Percentiles rank a stretch among this genome's conserved stretches.
These are phyloP conservation scores for Dynastes maya DNA, from an alignment of 2,888 invertebrate species.

Conservation along the genomic window DNA sequence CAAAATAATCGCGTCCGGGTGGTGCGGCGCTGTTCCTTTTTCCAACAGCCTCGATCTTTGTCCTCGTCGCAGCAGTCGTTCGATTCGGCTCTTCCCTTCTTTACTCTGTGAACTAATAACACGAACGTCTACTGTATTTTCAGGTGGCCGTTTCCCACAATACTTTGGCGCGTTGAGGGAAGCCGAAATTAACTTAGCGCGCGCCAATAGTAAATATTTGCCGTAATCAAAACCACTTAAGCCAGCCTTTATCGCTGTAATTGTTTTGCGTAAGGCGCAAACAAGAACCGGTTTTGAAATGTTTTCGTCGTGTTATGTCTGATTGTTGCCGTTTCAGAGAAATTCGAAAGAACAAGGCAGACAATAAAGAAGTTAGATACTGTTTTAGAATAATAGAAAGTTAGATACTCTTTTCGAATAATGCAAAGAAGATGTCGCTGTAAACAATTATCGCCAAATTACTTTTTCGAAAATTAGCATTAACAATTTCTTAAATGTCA, in stretches of 20 bases:
- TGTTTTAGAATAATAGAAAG: too few relatives aligned
- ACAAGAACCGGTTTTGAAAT: background rate
- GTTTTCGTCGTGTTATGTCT: background rate
- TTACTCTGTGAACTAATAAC: background rate
- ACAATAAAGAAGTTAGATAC: too few relatives aligned
- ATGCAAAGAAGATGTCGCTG: too few relatives aligned
- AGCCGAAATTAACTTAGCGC: slow-evolving; percentile 38
- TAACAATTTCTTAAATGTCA: too few relatives aligned
- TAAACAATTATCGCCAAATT: too few relatives aligned
- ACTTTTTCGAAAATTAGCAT: too few relatives aligned
- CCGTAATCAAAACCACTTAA: slow-evolving; percentile 45
- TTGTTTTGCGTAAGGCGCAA: slow-evolving; percentile 27
- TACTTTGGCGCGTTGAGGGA: slow-evolving; percentile 27
- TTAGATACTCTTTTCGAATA: too few relatives aligned
- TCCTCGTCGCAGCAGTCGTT: background rate
- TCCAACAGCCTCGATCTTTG: background rate
- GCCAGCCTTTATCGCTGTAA: slow-evolving; percentile 24
- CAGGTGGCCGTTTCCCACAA: slow-evolving; percentile 41
- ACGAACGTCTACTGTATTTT: slow-evolving; percentile 32
- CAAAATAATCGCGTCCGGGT: slow-evolving; percentile 15
- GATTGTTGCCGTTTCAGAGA: background rate
- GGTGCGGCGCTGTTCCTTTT: background rate
- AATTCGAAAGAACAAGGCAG: too few relatives aligned
- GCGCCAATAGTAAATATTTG: slow-evolving; percentile 39
- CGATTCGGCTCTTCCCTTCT: background rate